Base-by-base conservation (phyloP, 2,888 invertebrate genomes). In the Teleiodes luculella region DNA sequence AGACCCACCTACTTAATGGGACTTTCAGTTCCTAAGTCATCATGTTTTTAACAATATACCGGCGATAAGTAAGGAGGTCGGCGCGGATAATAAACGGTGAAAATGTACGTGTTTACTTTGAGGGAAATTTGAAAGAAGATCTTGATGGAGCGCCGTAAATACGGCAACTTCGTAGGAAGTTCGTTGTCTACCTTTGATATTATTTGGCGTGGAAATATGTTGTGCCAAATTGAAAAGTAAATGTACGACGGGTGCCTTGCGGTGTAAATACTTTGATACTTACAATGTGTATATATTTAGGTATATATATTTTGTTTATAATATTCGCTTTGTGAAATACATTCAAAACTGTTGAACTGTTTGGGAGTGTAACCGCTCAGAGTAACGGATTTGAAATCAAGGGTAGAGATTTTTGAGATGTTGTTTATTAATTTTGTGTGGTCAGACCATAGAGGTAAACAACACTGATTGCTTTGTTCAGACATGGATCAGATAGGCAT, bases 1-100 rank as follows among this genome's bases (percentile, higher is more conserved):
- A 84, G 84, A 82, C 79, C 77, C 82, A 78, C 79, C 76, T 83
- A 83, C 87, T 88, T 89, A 89, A 89, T 87, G 85, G 86, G 80
- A 83, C 83, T 87, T 84, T 82, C 87, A 89, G 87, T 89, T 88
- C 78, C 85, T 89, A 89, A 89, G 88, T 89, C 89, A 89, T 86
- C 86, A 85, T 80, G 80, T 78, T 86, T 86, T 86, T 87, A 81
- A 86, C 83, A 86, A 89, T 86, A 83, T 75, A 78, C 69, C 68
- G 64, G 70, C 67, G 77, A 86, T 86, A 86, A 86, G 86, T 86
- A 80, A 83, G 77, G 73, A 82, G 82, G 82, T 82, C 79, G 80
- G 67, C 64, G 65, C 65, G 86, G 87, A 88, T 89, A 88, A 88
- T 87, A 89, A 88, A 89, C 85, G 75, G 70, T 70, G 77, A 72